Evolutionary conservation across 2,797 vertebrate species (phyloP), one percentile per base, ranked within the genome.

Genomic region (Poecilia gillii): DNA sequence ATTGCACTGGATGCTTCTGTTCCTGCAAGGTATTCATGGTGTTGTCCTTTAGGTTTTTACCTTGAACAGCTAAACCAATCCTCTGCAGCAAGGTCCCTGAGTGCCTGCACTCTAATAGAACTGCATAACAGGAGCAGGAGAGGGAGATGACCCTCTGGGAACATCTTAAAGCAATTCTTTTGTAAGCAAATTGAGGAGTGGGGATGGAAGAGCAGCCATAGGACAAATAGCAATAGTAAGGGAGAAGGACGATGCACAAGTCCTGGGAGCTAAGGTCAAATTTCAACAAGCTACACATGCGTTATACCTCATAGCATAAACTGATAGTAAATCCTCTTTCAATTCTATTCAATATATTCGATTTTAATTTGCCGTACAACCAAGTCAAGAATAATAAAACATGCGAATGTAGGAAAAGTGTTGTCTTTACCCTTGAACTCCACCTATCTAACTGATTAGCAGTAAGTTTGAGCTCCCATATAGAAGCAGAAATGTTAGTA

Each of bases 21-120:
- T 59, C 78, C 7, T 74, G 75, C 28, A 6, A 81, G 64, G 76
- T 84, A 89, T 86, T 87, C 59, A 75, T 85, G 53, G 76, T 74
- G 78, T 82, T 75, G 70, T 55, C 66, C 53, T 0, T 51, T 78
- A 78, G 74, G 36, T 81, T 88, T 88, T 90, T 84, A 90, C 86
- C 89, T 90, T 92, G 85, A 89, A 87, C 83, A 76, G 82, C 75
- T 81, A 72, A 87, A 89, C 84, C 84, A 84, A 81, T 91, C 79
- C 78, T 79, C 77, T 71, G 49, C 71, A 64, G 81, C 78, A 81
- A 68, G 74, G 80, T 72, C 77, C 78, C 79, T 53, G 66, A 81
- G 70, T 77, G 84, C 78, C 74, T 77, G 68, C 71, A 76, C 88
- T 81, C 53, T 86, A 77, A 91, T 84, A 72, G 85, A 83, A 86